phyloP scores from a whole-genome alignment of 2,797 vertebrate species.

The Eidolon dupreanum region DNA sequence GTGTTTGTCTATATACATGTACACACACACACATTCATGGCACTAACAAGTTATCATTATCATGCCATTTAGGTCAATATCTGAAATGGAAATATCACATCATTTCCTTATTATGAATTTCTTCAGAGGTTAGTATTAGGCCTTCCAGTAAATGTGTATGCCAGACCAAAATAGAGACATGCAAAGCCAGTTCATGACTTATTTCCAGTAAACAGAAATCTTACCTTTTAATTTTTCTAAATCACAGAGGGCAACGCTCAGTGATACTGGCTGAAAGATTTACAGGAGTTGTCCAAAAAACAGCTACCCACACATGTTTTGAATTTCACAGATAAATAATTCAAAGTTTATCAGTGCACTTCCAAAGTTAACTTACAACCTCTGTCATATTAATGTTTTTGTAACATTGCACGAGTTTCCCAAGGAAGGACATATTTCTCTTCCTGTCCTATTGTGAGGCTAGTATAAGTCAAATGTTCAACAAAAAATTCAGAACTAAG shows the following conservation, averaged over 20 bases:
- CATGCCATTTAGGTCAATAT: conserved; percentile 21
- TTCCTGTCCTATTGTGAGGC: not conserved
- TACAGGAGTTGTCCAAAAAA: not conserved
- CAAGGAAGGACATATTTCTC: not conserved
- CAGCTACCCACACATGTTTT: conserved; percentile 59
- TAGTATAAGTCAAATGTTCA: not conserved
- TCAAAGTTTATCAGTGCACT: conserved; percentile 64
- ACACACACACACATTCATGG: not conserved
- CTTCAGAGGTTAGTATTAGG: conserved; percentile 57
- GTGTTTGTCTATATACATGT: not conserved
- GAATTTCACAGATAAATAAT: conserved; percentile 63
- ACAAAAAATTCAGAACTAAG: not conserved
- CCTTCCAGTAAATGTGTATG: conserved; percentile 67
- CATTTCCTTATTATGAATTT: conserved; percentile 63
- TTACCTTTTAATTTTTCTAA: conserved; percentile 73
- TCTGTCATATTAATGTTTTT: conserved; percentile 11
- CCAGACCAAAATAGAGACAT: conserved; percentile 70
- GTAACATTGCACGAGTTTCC: not conserved
- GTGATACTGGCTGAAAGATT: conserved; percentile 35
- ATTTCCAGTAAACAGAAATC: conserved; percentile 66
- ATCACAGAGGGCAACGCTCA: conserved; percentile 32
- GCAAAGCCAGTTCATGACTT: conserved; percentile 57
- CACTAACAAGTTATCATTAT: not conserved
- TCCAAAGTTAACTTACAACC: conserved; percentile 61
- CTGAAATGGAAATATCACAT: conserved; percentile 59